These are phyloP conservation scores for Pristis pectinata DNA, from an alignment of 2,797 vertebrate genomes.

Conservation along the genomic window DNA sequence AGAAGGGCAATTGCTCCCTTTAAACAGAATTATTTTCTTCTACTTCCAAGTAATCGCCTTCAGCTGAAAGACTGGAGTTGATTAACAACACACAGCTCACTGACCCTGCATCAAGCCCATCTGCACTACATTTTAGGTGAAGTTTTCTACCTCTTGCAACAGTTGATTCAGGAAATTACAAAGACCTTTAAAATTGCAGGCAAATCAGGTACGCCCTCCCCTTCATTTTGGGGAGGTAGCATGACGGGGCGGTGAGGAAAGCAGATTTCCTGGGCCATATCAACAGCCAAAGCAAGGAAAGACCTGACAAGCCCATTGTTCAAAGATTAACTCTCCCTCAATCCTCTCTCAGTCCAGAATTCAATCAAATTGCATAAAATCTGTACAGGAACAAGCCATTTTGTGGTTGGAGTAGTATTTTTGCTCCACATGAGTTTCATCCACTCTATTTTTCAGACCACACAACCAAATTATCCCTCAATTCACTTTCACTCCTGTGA, in stretches of 20 bases:
- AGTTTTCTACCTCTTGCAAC: neutral
- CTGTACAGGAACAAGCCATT: neutral
- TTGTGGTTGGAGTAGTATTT: too few species aligned
- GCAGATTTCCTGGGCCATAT: neutral
- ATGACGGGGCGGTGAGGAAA: neutral
- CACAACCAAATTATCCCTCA: neutral
- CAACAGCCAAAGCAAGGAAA: neutral
- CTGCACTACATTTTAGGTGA: slow-evolving; percentile 5
- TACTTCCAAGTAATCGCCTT: slow-evolving; percentile 22
- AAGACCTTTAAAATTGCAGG: neutral
- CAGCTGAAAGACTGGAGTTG: slow-evolving; percentile 11
- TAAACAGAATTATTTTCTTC: slow-evolving; percentile 1
- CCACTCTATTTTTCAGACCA: neutral
- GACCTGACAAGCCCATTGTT: neutral
- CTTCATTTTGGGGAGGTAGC: neutral
- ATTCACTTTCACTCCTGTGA: neutral
- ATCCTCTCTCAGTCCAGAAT: neutral
- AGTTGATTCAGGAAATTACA: neutral
- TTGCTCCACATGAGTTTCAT: neutral
- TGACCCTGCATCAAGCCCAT: neutral
- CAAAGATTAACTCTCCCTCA: neutral
- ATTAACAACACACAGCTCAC: neutral
- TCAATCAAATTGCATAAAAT: neutral
- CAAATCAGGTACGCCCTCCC: neutral
- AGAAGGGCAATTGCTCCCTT: neutral